These are phyloP conservation scores for Hydropotes inermis DNA, from an alignment of 2,113 vertebrate species.

Conservation along the genomic window DNA sequence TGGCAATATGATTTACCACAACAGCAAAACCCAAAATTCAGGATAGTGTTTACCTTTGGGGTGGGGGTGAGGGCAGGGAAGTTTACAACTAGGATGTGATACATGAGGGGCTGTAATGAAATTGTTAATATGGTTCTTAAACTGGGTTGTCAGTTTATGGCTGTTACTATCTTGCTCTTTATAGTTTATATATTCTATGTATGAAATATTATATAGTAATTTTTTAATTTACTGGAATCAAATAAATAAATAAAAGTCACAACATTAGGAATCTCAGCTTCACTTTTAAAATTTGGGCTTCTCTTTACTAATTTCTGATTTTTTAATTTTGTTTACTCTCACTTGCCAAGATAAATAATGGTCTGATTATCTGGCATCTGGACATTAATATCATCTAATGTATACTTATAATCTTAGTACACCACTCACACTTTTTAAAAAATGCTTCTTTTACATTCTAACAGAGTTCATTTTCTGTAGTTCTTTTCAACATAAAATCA, in stretches of 20 bases:
- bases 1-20: neutral
- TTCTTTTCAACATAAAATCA: slow-evolving; percentile 65
- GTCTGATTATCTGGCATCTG: neutral
- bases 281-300: neutral
- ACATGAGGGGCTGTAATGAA: neutral
- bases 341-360: slow-evolving; percentile 32
- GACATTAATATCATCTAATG: neutral
- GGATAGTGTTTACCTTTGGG: neutral
- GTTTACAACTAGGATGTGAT: neutral
- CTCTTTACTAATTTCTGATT: neutral
- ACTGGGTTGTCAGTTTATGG: neutral
- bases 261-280: neutral
- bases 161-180: neutral
- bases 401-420: neutral
- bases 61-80: neutral
- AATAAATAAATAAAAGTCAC: neutral
- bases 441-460: slow-evolving; percentile 38
- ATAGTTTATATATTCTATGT: neutral
- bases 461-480: slow-evolving; percentile 59
- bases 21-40: neutral
- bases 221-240: neutral
- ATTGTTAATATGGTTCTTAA: neutral
- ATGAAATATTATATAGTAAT: neutral
- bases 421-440: neutral
- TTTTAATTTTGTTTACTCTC: slow-evolving; percentile 34